A percentile compares a stretch with the other conserved stretches of the same genome.
phyloP scores from a whole-genome alignment of 2,797 vertebrate genomes.

The Toxotes lorentzi region DNA sequence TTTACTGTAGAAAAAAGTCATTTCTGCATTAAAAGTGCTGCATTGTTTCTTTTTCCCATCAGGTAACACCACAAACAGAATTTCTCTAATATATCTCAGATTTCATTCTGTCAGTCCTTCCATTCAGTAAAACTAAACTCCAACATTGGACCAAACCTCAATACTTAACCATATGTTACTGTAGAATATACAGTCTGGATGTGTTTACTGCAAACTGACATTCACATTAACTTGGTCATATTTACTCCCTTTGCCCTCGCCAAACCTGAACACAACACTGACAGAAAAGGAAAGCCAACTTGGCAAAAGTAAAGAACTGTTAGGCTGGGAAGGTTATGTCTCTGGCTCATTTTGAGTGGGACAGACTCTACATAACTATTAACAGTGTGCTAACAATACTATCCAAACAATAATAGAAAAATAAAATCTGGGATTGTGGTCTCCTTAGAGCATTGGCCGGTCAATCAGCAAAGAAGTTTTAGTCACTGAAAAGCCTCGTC shows the following conservation, averaged over 20 bases:
- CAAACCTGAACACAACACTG: constrained; percentile 71
- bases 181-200: constrained; percentile 73
- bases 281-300: constrained; percentile 72
- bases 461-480: constrained; percentile 64
- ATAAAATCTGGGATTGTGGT: constrained; percentile 51
- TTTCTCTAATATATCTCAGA: constrained; percentile 33
- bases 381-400: constrained; percentile 62
- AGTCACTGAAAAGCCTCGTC: constrained; percentile 49
- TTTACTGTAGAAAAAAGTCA: constrained; percentile 8
- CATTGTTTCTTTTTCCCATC: constrained; percentile 1
- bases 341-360: constrained; percentile 28
- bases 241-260: constrained; percentile 60
- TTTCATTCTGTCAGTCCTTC: constrained; percentile 68
- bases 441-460: constrained; percentile 57
- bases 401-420: constrained; percentile 68
- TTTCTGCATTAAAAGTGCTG: constrained; percentile 15
- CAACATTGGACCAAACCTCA: constrained; percentile 68
- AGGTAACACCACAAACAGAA: constrained; percentile 38
- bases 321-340: constrained; percentile 64
- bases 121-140: constrained; percentile 68
- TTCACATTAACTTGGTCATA: constrained; percentile 76
- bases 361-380: constrained; percentile 47
- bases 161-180: constrained; percentile 62
- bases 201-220: constrained; percentile 84
- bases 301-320: constrained; percentile 66